A percentile compares a stretch with the other conserved stretches of the same genome.
These are phyloP conservation scores for Wasmannia auropunctata DNA, from an alignment of 1,140 invertebrate species.

Conservation along the genomic window DNA sequence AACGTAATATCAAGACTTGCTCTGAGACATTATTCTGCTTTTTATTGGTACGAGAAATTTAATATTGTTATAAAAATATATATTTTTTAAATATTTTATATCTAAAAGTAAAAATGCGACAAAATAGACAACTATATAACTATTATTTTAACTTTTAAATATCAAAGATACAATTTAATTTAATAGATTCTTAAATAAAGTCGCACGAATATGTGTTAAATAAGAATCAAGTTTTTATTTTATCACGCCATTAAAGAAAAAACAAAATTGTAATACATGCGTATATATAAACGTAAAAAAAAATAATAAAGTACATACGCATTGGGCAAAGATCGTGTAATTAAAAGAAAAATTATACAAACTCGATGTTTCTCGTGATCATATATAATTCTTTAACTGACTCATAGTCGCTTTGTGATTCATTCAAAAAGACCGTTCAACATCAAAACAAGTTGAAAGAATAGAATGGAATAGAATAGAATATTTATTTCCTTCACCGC, in stretches of 20 bases:
- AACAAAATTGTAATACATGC: background rate
- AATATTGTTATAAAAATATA: background rate
- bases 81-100: background rate
- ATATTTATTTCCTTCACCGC: too few relatives aligned
- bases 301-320: background rate
- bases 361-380: background rate
- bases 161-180: background rate
- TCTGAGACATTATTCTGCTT: background rate
- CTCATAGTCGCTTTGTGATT: background rate
- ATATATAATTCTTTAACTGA: background rate
- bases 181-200: background rate
- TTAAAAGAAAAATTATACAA: background rate
- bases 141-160: background rate
- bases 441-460: too few relatives aligned
- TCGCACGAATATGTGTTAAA: background rate
- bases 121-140: background rate
- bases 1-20: background rate
- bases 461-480: too few relatives aligned
- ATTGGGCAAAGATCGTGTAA: background rate
- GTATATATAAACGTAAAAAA: background rate
- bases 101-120: background rate
- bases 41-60: background rate
- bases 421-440: background rate
- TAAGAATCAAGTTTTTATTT: background rate
- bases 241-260: background rate